Evolutionary conservation across 2,888 invertebrate genomes (phyloP).

Genomic region (Brachyptera risi): DNA sequence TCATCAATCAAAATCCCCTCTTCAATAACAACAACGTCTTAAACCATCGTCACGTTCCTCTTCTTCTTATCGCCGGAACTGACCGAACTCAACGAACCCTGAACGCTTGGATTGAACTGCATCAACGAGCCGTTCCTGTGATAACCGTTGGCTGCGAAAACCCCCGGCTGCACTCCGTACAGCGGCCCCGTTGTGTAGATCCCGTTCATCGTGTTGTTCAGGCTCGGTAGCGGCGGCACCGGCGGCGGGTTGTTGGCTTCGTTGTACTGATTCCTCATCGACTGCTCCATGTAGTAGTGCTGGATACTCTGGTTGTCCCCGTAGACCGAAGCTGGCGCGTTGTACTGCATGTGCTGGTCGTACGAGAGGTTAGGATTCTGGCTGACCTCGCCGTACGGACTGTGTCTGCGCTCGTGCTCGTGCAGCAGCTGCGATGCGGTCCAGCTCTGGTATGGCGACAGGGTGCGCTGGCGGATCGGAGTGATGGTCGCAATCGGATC

Average conservation of each 20-base stretch:
- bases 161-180: slow-evolving; percentile 31
- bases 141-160: slow-evolving; percentile 34
- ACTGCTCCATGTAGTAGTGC: slow-evolving; percentile 21
- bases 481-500: slow-evolving; percentile 1
- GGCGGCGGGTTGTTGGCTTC: slow-evolving; percentile 45
- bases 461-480: slow-evolving; percentile 43
- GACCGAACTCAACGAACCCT: slow-evolving; percentile 55
- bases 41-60: slow-evolving; percentile 59
- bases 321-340: slow-evolving; percentile 29
- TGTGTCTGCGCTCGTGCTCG: slow-evolving; percentile 54
- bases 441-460: slow-evolving; percentile 57
- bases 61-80: slow-evolving; percentile 52
- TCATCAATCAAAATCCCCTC: neutral
- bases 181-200: slow-evolving; percentile 31
- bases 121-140: slow-evolving; percentile 43
- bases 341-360: slow-evolving; percentile 10
- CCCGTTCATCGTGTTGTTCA: slow-evolving; percentile 39
- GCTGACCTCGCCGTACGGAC: slow-evolving; percentile 43
- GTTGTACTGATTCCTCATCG: slow-evolving; percentile 10
- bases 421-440: slow-evolving; percentile 56
- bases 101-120: slow-evolving; percentile 50
- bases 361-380: slow-evolving; percentile 37
- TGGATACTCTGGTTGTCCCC: slow-evolving; percentile 24
- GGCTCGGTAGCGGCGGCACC: slow-evolving; percentile 51
- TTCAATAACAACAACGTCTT: slow-evolving; percentile 8